Evolutionary conservation across 2,888 invertebrate genomes (phyloP), one percentile per base, ranked within the genome.

Genomic region (Biston betularia): DNA sequence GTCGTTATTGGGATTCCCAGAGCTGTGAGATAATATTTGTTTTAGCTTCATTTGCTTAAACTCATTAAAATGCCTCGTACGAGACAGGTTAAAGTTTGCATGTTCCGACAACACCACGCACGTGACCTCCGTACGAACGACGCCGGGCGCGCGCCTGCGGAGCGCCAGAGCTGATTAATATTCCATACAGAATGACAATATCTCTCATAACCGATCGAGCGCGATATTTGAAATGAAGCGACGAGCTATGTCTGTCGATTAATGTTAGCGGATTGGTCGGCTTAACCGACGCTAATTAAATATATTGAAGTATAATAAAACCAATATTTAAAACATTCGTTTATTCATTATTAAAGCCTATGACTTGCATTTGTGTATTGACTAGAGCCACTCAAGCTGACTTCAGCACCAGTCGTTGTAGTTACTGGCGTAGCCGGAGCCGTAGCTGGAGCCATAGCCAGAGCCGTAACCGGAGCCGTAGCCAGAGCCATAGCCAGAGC

Each of bases 321-420:
- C 49, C 42, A 33, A n/a, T 0, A 7, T 12, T 35, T 10, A 62
- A 44, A 57, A 38, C n/a, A 38, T 54, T 33, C 24, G 24, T 24
- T 24, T 52, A 52, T 48, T 65, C 10, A 42, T 67, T 67, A 67
- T 67, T 67, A 66, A 66, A 66, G 66, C 63, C 24, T 58, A 56
- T 6, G 45, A 35, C 34, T 15, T 66, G 53, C 44, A 55, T 24
- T 10, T n/a, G 24, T 9, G 10, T 55, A 45, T 62, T 67, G 67
- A 70, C 70, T 72, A 72, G 67, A 63, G 48, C 8, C 11, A 14
- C 52, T 15, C 6, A 8, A 11, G 24, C 11, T 49, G 34, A 15
- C 45, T 64, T 58, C 60, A 76, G 73, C 75, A 78, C 78, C 78
- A 79, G 60, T 76, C 62, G 53, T 57, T 58, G 67, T 71, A 65